Evolutionary conservation across 1,140 invertebrate genomes (phyloP).

Genomic region (silkworm (Bombyx mori)): ASM3026992v2 NC_085117.1:9658501-9659000

Average conservation of each 20-base stretch:
- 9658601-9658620: slow-evolving; percentile 71
- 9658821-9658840: slow-evolving; percentile 78
- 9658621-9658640: slow-evolving; percentile 69
- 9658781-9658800: slow-evolving; percentile 72
- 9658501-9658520: slow-evolving; percentile 62
- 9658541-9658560: slow-evolving; percentile 56
- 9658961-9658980: slow-evolving; percentile 84
- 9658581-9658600: slow-evolving; percentile 79
- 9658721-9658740: slow-evolving; percentile 85
- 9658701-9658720: slow-evolving; percentile 84
- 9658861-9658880: slow-evolving; percentile 71
- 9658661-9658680: slow-evolving; percentile 76
- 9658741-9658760: slow-evolving; percentile 77
- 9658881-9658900: slow-evolving; percentile 69
- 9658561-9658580: slow-evolving; percentile 82
- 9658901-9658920: slow-evolving; percentile 68
- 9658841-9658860: slow-evolving; percentile 79
- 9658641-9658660: slow-evolving; percentile 80
- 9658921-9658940: slow-evolving; percentile 58
- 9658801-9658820: slow-evolving; percentile 74
- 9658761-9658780: slow-evolving; percentile 79
- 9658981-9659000: slow-evolving; percentile 76
- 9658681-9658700: slow-evolving; percentile 65
- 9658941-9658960: slow-evolving; percentile 73
- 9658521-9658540: slow-evolving; percentile 59